Evolutionary conservation across 2,888 invertebrate species (phyloP).

Genomic region (Itoplectis maculator): DNA sequence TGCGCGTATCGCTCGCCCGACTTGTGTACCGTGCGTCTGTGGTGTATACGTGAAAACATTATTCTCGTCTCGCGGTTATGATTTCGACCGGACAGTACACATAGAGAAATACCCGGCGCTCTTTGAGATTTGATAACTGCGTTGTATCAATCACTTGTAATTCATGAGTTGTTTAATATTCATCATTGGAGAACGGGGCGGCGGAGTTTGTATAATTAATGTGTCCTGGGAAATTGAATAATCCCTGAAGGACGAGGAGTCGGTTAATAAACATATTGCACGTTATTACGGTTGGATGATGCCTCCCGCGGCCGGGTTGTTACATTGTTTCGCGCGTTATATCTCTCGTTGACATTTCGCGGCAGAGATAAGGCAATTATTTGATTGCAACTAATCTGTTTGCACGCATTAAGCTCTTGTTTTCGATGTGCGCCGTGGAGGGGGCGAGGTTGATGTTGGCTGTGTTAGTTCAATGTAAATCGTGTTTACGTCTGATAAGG

Average conservation of each 20-base stretch:
- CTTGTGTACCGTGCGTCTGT: neutral
- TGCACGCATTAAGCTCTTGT: neutral
- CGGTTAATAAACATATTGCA: constrained; percentile 24
- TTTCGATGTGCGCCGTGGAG: neutral
- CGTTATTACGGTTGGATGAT: neutral
- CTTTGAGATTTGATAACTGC: constrained; percentile 49
- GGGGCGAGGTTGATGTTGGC: neutral
- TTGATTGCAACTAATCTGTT: neutral
- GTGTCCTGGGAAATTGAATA: constrained; percentile 42
- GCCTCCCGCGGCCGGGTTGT: neutral
- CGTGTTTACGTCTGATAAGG: neutral
- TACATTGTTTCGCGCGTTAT: too few relatives aligned
- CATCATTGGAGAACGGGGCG: constrained; percentile 36
- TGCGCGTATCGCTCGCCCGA: neutral
- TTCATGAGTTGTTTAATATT: constrained; percentile 63
- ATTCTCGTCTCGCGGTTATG: constrained; percentile 43
- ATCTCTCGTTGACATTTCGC: constrained; percentile 12
- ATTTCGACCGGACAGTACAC: constrained; percentile 21
- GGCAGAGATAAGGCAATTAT: neutral
- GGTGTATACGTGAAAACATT: constrained; percentile 25
- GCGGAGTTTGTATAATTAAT: constrained; percentile 52
- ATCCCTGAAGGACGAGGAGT: constrained; percentile 35
- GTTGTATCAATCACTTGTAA: constrained; percentile 53
- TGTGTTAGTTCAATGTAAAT: neutral
- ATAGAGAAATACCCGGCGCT: neutral